Percentiles rank a stretch among this genome's conserved stretches.
phyloP scores from a whole-genome alignment of 1,140 invertebrate species.

The Piezodorus guildinii region DNA sequence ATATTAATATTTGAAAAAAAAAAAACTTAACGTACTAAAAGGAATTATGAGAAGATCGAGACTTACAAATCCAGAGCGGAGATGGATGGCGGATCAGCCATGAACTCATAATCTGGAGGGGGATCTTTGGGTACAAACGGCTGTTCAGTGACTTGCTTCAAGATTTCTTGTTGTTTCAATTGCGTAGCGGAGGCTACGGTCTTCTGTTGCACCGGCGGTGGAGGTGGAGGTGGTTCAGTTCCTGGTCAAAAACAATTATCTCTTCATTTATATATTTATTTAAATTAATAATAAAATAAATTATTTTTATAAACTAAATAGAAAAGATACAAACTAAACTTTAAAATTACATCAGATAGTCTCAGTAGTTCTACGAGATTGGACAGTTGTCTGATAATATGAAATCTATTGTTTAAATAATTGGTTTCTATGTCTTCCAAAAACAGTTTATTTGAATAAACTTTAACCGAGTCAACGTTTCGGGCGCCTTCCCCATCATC shows the following conservation, averaged over 20 bases:
- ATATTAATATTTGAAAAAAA: slow-evolving; percentile 18
- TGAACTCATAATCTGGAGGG: slow-evolving; percentile 92
- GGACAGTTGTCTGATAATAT: too few species aligned
- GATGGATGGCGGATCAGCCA: slow-evolving; percentile 95
- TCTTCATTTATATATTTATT: background rate
- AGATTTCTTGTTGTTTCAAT: slow-evolving; percentile 75
- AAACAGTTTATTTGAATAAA: too few species aligned
- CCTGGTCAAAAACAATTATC: slow-evolving; percentile 23
- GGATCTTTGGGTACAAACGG: slow-evolving; percentile 90
- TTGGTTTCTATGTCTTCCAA: too few species aligned
- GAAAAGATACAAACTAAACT: too few species aligned
- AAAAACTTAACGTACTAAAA: too few species aligned
- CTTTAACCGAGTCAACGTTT: too few species aligned
- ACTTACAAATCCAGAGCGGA: slow-evolving; percentile 92
- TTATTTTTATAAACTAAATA: too few species aligned
- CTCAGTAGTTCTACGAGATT: too few species aligned
- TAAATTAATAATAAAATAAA: too few species aligned
- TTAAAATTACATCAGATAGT: too few species aligned
- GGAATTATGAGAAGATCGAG: background rate
- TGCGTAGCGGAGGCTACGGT: slow-evolving; percentile 56
- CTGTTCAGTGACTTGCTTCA: slow-evolving; percentile 71
- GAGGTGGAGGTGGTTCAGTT: slow-evolving; percentile 27
- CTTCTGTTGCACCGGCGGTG: slow-evolving; percentile 27
- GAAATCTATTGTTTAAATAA: too few species aligned
- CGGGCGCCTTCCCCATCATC: too few species aligned